Evolutionary conservation across 2,113 vertebrate genomes (phyloP).

Genomic region (Sceloporus undulatus): DNA sequence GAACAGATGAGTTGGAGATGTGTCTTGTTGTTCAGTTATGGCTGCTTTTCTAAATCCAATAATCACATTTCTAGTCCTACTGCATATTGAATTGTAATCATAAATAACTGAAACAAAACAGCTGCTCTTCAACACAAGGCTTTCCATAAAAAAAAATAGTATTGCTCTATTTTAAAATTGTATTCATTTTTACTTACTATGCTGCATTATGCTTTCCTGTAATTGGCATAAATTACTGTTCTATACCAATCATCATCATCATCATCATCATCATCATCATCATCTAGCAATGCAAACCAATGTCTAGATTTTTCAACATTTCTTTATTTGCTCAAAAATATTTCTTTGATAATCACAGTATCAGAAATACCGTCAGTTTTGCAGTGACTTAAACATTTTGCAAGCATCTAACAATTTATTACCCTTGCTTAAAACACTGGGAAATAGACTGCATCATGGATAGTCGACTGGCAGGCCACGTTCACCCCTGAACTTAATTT

Average conservation of each 20-base stretch:
- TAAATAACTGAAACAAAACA: slow-evolving; percentile 32
- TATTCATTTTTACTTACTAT: neutral
- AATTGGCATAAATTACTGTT: neutral
- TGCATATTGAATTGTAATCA: slow-evolving; percentile 6
- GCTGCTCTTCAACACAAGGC: slow-evolving; percentile 5
- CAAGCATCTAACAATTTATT: slow-evolving; percentile 25
- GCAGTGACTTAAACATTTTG: neutral
- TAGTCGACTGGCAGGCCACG: neutral
- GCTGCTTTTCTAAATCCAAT: neutral
- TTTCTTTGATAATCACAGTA: neutral
- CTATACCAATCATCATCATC: neutral
- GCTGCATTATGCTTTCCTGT: neutral
- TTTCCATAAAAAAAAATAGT: neutral
- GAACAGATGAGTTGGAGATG: neutral
- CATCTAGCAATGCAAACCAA: neutral
- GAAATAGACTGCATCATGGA: neutral
- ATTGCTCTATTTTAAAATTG: neutral
- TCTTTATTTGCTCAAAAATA: neutral
- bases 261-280: too few relatives aligned
- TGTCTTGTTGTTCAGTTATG: neutral
- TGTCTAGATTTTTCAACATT: neutral
- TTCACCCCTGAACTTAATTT: neutral
- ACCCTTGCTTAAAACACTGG: neutral
- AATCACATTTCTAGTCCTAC: neutral
- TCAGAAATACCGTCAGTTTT: neutral